Base-by-base conservation (phyloP, 2,888 invertebrate genomes). In the Craniophora ligustri region DNA sequence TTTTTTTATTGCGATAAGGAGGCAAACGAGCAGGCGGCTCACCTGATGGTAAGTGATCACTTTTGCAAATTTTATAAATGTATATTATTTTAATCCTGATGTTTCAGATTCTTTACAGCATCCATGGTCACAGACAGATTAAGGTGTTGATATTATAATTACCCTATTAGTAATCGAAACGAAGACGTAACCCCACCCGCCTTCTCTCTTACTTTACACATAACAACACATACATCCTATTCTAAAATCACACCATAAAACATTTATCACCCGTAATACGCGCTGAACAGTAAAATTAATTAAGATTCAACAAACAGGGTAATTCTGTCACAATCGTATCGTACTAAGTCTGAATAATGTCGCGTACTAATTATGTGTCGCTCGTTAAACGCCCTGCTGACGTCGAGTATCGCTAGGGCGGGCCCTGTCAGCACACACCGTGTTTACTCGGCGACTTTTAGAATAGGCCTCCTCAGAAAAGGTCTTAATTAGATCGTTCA, bases 291-390 rank as follows among this genome's bases (percentile, higher is more conserved):
- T 60, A 51, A 72, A 71, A 60, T 71, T 57, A 71, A 72, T 66
- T 60, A 65, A 65, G 48, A 50, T 19, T 58, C 50, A 60, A 51
- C 54, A 60, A 45, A 14, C 40, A 45, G 50, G 53, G 58, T 68
- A 68, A 72, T 72, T 55, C 36, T 38, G 48, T 32, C 46, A 44
- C 36, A 60, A 51, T 48, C 55, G 68, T 62, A 60, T 58, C 45
- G 40, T 40, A 35, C 55, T 72, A 68, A 69, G 64, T 78, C 77
- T 79, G 76, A 78, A 44, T 76, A 72, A 76, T 74, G 64, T 66
- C 59, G 50, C 72, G 66, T 65, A 56, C 68, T 77, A 75, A 79
- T 80, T 78, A 78, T 76, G 71, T 64, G 62, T 60, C 42, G 69
- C 72, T 79, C 74, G 76, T 78, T 76, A 74, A 65, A 58, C 23